Conservation (phyloP, 2,888 invertebrate genomes). For the Acrobasis suavella region DNA sequence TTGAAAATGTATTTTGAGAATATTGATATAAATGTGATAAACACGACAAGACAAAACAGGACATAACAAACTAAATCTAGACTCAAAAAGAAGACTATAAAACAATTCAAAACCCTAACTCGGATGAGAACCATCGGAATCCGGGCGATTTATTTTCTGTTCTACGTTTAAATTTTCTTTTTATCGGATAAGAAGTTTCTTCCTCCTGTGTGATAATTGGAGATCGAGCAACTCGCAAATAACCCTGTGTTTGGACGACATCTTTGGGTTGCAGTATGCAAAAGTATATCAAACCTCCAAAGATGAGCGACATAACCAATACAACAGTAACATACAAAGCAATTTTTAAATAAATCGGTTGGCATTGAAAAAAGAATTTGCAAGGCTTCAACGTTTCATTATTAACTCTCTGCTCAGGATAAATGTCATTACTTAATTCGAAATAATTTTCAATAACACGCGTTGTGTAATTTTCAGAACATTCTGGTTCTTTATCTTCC, state of each 20-base stretch:
- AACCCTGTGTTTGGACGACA: neutral
- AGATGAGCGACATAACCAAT: neutral
- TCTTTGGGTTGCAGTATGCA: neutral
- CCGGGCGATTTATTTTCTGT: neutral
- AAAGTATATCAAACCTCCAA: neutral
- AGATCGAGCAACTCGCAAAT: neutral
- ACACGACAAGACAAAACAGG: no score
- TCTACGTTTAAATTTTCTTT: neutral
- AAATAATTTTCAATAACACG: neutral
- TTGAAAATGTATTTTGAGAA: no score
- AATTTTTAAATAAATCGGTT: neutral
- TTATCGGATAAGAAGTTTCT: no score
- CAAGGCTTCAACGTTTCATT: neutral
- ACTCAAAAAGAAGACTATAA: neutral
- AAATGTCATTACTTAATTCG: neutral
- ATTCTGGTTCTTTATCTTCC: neutral
- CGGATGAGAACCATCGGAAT: conserved; percentile 8
- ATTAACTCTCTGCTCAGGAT: neutral
- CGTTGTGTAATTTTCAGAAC: neutral
- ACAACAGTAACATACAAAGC: neutral
- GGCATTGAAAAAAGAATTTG: neutral
- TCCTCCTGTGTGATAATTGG: no score
- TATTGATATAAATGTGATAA: no score
- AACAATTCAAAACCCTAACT: conserved; percentile 14
- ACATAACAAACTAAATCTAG: neutral